Conservation (phyloP, 2,113 vertebrate species). For the Copsychus sechellarum region DNA sequence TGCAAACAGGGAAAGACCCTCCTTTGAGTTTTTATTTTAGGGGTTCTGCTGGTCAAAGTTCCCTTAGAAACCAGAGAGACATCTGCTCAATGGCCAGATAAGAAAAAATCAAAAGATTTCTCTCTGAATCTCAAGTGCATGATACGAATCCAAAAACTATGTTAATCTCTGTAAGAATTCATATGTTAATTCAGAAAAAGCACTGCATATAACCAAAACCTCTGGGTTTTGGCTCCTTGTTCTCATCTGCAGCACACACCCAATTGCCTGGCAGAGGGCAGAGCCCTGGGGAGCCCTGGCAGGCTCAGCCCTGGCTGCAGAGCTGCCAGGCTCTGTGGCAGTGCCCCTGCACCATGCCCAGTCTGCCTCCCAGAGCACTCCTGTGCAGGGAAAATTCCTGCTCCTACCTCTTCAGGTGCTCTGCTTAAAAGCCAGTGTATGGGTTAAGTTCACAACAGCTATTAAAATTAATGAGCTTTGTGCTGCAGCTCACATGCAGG, state of each 20-base stretch:
- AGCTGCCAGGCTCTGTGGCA: rapidly evolving
- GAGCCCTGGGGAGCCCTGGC: background rate
- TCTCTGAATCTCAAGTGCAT: background rate
- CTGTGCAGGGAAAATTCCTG: background rate
- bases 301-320: background rate
- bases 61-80: background rate
- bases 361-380: background rate
- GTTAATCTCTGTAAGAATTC: background rate
- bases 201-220: background rate
- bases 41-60: background rate
- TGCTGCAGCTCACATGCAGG: background rate
- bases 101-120: background rate
- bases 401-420: slow-evolving; percentile 1
- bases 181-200: background rate
- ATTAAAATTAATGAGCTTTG: slow-evolving; percentile 11
- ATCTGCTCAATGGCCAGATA: background rate
- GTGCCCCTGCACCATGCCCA: rapidly evolving
- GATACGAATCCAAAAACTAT: background rate
- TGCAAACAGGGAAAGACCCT: background rate
- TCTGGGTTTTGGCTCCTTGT: background rate
- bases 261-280: background rate
- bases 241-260: background rate
- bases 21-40: background rate
- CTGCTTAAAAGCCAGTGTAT: background rate
- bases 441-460: background rate